Base-by-base conservation (phyloP, 2,113 vertebrate genomes). In the Aramus guarauna region DNA sequence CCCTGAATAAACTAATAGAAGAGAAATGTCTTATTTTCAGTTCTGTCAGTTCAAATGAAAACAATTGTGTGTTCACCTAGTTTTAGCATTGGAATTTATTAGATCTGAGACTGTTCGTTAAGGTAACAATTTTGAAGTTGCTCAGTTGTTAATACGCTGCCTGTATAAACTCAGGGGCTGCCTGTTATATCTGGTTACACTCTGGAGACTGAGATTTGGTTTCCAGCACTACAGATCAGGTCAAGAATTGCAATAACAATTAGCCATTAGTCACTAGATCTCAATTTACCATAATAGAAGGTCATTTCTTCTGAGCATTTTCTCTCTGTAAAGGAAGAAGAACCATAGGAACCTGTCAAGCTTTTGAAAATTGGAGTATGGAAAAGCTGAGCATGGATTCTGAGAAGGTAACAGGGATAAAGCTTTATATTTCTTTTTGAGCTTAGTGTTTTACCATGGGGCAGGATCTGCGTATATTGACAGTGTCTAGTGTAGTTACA, bases 191-290 rank as follows among this genome's bases (percentile, higher is more conserved):
- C 92, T 92, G 43, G 92, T 98, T 98, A 97, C 94, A 82, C 97
- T 96, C 96, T 78, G 77, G 97, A 98, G 98, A 97, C 91, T 53
- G 59, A 90, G 92, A 83, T 97, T 96, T 97, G 95, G 95, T 97
- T 98, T 98, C 96, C 77, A 98, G 92, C 47, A 95, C 81, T 94
- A 88, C 80, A 95, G 95, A 98, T 92, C 96, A 94, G 95, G 95
- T 97, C 96, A 98, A 96, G 84, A 98, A 98, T 97, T 97, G 94
- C 92, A 98, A 95, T 96, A 98, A 97, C 94, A 96, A 97, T 98
- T 98, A 98, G 96, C 96, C 88, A 97, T 97, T 98, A 97, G 96
- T 96, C 91, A 87, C 95, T 97, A 96, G 92, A 96, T 97, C 93
- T 97, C 94, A 97, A 90, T 97, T 97, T 97, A 88, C 92, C 58